phyloP scores from a whole-genome alignment of 2,113 vertebrate species.

The Vulpes vulpes region DNA sequence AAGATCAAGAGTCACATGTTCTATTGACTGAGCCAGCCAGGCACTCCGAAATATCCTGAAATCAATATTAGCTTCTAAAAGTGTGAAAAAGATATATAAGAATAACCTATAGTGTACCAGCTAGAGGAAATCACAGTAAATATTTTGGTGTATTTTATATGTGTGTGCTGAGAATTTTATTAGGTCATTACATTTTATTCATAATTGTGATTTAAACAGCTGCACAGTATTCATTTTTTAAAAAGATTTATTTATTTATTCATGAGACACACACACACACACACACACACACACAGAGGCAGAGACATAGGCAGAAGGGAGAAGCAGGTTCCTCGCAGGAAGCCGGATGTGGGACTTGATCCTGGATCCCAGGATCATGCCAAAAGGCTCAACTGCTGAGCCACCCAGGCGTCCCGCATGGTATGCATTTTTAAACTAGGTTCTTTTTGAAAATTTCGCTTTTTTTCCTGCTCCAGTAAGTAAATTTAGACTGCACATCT shows the following conservation, averaged over 20 bases:
- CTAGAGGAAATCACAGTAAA: neutral
- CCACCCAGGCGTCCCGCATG: too few relatives aligned
- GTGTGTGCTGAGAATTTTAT: conserved; percentile 30
- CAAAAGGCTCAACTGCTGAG: too few relatives aligned
- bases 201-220: conserved; percentile 40
- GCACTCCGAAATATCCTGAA: neutral
- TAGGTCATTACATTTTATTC: neutral
- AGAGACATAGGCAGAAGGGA: too few relatives aligned
- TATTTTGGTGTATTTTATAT: conserved; percentile 48
- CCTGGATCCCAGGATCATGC: too few relatives aligned
- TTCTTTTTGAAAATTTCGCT: neutral
- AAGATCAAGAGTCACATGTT: neutral
- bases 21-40: neutral
- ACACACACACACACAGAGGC: too few relatives aligned
- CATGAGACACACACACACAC: too few relatives aligned
- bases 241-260: neutral
- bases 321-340: too few relatives aligned
- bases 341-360: too few relatives aligned
- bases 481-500: neutral
- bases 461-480: neutral
- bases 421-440: neutral
- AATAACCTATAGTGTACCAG: neutral
- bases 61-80: neutral
- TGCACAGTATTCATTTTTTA: conserved; percentile 17
- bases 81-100: neutral